A percentile compares a stretch with the other conserved stretches of the same genome.
Conservation (phyloP, 1,140 invertebrate genomes). For the Aphaenogaster floridana region DNA sequence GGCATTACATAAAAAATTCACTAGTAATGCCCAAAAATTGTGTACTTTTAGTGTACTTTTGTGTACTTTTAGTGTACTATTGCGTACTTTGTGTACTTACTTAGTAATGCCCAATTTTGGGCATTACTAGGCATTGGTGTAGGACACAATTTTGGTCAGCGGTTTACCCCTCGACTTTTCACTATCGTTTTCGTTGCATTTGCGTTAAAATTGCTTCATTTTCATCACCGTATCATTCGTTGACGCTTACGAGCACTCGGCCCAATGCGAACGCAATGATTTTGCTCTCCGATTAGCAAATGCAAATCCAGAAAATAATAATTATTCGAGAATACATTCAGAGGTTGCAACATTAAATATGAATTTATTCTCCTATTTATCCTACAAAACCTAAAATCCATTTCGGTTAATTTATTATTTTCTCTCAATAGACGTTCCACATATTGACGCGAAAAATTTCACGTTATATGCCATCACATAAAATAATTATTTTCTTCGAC, state of each 20-base stretch:
- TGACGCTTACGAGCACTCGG: conserved; percentile 52
- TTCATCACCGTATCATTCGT: conserved; percentile 17
- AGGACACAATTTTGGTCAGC: too few relatives aligned
- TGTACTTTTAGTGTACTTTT: too few relatives aligned
- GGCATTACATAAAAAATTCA: too few relatives aligned
- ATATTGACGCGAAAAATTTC: neutral
- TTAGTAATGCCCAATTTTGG: too few relatives aligned
- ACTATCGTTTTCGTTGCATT: conserved; percentile 25
- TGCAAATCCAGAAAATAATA: conserved; percentile 67
- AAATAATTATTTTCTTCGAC: conserved; percentile 13
- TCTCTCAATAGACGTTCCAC: conserved; percentile 17
- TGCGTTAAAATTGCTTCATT: conserved; percentile 67
- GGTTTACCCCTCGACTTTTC: conserved; percentile 6
- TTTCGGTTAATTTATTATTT: conserved; percentile 49
- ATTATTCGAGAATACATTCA: conserved; percentile 62
- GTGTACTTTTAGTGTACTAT: too few relatives aligned
- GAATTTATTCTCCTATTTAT: conserved; percentile 59
- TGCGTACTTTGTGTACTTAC: too few relatives aligned
- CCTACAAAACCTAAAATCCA: conserved; percentile 35
- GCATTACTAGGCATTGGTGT: too few relatives aligned
- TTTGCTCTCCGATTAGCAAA: conserved; percentile 59
- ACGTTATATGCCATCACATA: neutral
- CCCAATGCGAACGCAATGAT: conserved; percentile 63
- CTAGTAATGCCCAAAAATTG: too few relatives aligned
- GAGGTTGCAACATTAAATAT: conserved; percentile 63